Percentiles rank a stretch among this genome's conserved stretches.
These are phyloP conservation scores for Drosophila tsacasi DNA, from an alignment of 1,140 invertebrate species.

Conservation along the genomic window DNA sequence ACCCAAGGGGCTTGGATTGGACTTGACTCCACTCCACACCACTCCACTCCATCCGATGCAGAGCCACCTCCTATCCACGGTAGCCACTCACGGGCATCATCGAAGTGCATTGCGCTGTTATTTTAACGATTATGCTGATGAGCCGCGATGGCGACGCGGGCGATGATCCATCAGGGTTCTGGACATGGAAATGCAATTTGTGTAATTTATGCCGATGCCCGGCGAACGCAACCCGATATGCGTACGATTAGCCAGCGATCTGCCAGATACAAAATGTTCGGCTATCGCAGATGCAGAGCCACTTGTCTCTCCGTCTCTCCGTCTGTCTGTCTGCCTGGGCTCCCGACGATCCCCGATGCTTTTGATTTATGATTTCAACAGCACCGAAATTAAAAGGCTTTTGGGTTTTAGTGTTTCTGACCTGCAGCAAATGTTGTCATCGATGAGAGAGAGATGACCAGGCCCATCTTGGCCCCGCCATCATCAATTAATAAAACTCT, in stretches of 20 bases:
- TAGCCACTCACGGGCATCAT: conserved; percentile 71
- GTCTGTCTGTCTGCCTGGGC: background rate
- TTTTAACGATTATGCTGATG: conserved; percentile 85
- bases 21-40: conserved; percentile 7
- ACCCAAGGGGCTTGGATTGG: conserved; percentile 11
- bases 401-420: conserved; percentile 52
- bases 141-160: conserved; percentile 66
- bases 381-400: conserved; percentile 77
- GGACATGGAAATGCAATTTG: conserved; percentile 84
- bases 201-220: conserved; percentile 80
- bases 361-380: conserved; percentile 83
- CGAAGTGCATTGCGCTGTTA: conserved; percentile 84
- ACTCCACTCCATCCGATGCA: background rate
- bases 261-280: conserved; percentile 76
- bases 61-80: conserved; percentile 22
- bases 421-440: conserved; percentile 82
- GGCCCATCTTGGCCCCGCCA: conserved; percentile 18
- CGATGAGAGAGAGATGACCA: conserved; percentile 30
- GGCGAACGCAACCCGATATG: conserved; percentile 47
- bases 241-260: conserved; percentile 76
- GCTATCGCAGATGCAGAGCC: conserved; percentile 57
- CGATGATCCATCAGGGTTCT: conserved; percentile 80
- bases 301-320: conserved; percentile 48
- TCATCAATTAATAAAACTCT: conserved; percentile 79
- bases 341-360: conserved; percentile 41